These are phyloP conservation scores for Sarcophaga bullata DNA, from an alignment of 1,140 invertebrate species.

Conservation along the genomic window DNA sequence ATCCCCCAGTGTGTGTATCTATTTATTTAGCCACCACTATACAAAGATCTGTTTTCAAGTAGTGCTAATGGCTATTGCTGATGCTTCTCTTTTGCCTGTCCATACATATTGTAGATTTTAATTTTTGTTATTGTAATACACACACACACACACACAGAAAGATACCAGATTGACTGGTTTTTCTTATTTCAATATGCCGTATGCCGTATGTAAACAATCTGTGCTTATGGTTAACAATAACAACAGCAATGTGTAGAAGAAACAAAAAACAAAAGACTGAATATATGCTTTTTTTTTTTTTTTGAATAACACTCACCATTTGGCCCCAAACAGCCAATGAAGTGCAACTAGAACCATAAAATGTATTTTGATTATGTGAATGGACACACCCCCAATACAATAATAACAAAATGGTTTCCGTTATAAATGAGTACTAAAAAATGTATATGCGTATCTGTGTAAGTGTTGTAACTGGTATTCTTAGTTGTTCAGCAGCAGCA, in stretches of 20 bases:
- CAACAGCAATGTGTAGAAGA: conserved; percentile 3
- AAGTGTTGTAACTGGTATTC: conserved; percentile 5
- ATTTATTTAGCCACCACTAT: no score
- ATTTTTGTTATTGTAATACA: background rate
- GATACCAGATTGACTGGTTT: conserved; percentile 37
- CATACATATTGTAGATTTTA: background rate
- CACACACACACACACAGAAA: background rate
- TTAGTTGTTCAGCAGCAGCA: background rate
- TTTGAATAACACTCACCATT: conserved; percentile 31
- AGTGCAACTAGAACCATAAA: conserved; percentile 32
- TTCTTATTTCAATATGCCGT: background rate
- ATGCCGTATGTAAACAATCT: conserved; percentile 31
- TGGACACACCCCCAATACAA: conserved; percentile 34
- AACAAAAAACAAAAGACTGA: no score
- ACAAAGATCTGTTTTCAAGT: background rate
- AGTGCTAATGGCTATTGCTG: conserved; percentile 6
- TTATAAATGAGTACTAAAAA: background rate
- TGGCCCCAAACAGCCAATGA: conserved; percentile 32
- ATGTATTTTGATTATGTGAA: conserved; percentile 25
- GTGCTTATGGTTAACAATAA: conserved; percentile 5
- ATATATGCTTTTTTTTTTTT: no score
- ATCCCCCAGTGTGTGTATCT: no score
- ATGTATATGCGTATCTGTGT: conserved; percentile 21
- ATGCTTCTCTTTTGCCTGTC: background rate
- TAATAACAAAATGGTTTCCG: conserved; percentile 37